Evolutionary conservation across 1,140 invertebrate species (phyloP), one percentile per base, ranked within the genome.

Genomic region (Argopecten irradians): DNA sequence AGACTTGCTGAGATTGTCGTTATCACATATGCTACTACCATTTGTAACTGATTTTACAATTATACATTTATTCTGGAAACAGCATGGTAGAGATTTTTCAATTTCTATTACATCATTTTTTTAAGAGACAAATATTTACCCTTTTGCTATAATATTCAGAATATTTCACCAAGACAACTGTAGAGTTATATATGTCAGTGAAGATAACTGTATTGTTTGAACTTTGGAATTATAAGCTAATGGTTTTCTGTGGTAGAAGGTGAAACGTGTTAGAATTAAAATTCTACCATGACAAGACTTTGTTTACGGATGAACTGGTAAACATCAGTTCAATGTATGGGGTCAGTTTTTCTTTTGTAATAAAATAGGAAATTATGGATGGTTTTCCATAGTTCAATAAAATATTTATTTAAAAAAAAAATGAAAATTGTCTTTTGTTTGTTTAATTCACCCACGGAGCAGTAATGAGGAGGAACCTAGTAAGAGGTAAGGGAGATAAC

Each of bases 311-410:
- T 46, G 22, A 19, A 71, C 55, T 71, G 55, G n/a, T 71, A 71
- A 28, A 28, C 5, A 71, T 71, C 55, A 71, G 55, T 71, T 71
- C 22, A 71, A 71, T 28, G 43, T n/a, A n/a, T 71, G 55, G 55
- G 55, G 55, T 71, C 55, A 71, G 55, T 71, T 71, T 71, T 71
- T 71, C 55, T 71, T 71, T 71, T 71, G 55, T 71, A 71, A 71
- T 71, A 71, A 71, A 71, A 71, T 71, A 71, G 55, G 28, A 71
- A 71, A 71, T 71, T 71, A 71, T 71, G 55, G 55, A 71, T 71
- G 55, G 16, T 71, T 55, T 71, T 71, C 55, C 55, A 71, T 71
- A 71, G 55, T 71, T 71, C 55, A 71, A 71, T 71, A 71, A 71
- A 71, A 71, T 71, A 71, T 71, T 71, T 71, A 71, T 71, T 71